Evolutionary conservation across 2,888 invertebrate species (phyloP).

Genomic region (Acronicta psi): DNA sequence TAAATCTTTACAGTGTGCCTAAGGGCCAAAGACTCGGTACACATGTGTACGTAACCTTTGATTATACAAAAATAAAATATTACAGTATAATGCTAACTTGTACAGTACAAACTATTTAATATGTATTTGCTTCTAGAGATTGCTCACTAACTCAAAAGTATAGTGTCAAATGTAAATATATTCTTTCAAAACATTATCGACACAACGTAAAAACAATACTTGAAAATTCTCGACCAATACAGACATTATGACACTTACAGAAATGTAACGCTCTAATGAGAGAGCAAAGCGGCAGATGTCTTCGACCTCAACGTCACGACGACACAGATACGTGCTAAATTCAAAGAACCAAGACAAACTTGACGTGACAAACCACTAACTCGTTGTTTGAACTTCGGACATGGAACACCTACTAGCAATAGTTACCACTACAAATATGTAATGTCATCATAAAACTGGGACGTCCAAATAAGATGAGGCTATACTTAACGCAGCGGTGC

Average conservation of each 20-base stretch:
- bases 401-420: conserved; percentile 53
- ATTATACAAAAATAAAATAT: not conserved
- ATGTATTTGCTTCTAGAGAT: conserved; percentile 33
- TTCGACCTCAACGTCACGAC: conserved; percentile 78
- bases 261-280: conserved; percentile 85
- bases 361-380: conserved; percentile 79
- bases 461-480: conserved; percentile 56
- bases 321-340: conserved; percentile 83
- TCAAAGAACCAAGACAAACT: conserved; percentile 77
- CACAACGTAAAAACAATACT: conserved; percentile 32
- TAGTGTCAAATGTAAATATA: conserved; percentile 37
- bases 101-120: conserved; percentile 20
- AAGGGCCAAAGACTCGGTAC: not conserved
- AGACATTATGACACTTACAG: conserved; percentile 60
- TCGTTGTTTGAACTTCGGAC: conserved; percentile 74
- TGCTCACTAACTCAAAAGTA: conserved; percentile 34
- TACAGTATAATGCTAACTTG: not conserved
- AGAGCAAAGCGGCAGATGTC: conserved; percentile 80
- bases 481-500: conserved; percentile 43
- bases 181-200: conserved; percentile 28
- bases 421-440: conserved; percentile 58
- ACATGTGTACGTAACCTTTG: not conserved
- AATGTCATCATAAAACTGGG: conserved; percentile 66
- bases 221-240: conserved; percentile 43
- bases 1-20: not conserved